Evolutionary conservation across 2,113 vertebrate species (phyloP).

Genomic region (Ammospiza caudacuta): DNA sequence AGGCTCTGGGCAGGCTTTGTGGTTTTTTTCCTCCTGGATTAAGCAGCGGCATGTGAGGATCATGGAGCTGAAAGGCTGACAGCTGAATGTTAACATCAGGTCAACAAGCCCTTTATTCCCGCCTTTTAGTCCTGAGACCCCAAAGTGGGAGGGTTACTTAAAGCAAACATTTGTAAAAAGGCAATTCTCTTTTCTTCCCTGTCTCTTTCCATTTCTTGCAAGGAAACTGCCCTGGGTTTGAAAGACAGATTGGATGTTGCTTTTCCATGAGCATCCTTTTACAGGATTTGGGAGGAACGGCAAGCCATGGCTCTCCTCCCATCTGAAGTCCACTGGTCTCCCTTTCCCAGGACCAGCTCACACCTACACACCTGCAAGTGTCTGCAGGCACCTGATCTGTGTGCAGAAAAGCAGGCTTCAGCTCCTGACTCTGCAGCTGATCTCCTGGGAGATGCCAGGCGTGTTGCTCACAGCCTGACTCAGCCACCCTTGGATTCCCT

Average conservation of each 20-base stretch:
- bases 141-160: background rate
- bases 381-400: background rate
- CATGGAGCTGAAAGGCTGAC: constrained; percentile 3
- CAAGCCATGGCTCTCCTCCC: background rate
- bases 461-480: background rate
- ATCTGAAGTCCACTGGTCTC: background rate
- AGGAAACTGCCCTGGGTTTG: background rate
- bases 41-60: constrained; percentile 28
- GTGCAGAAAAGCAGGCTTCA: background rate
- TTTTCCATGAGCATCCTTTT: background rate
- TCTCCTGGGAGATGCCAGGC: background rate
- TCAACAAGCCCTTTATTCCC: constrained; percentile 43
- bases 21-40: constrained; percentile 17
- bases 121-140: background rate
- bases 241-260: background rate
- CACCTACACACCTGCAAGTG: background rate
- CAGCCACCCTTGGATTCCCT: background rate
- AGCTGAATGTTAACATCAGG: constrained; percentile 29
- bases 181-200: background rate
- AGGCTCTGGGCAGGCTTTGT: constrained; percentile 35
- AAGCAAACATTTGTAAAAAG: background rate
- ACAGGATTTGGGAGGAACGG: background rate
- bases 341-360: background rate
- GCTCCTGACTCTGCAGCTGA: background rate
- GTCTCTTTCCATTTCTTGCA: background rate